These are phyloP conservation scores for Entomyzon cyanotis DNA, from an alignment of 2,113 vertebrate genomes.

Conservation along the genomic window DNA sequence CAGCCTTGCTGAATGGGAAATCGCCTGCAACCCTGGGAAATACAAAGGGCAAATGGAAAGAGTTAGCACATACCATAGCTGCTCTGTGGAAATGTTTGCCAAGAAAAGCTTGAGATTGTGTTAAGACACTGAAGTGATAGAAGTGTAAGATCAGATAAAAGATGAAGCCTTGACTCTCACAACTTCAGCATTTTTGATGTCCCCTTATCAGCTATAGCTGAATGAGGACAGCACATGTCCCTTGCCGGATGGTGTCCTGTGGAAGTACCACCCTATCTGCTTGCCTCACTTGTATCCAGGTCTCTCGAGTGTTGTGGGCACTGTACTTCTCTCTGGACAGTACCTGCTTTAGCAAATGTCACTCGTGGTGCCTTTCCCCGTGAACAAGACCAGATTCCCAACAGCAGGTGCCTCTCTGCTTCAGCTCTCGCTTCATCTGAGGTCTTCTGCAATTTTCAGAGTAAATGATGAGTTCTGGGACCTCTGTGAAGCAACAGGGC, in stretches of 20 bases:
- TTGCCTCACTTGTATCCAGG: neutral
- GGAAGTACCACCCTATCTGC: neutral
- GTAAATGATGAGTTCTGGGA: neutral
- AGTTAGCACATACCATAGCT: slow-evolving; percentile 38
- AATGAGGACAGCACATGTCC: neutral
- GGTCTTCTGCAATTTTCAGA: neutral
- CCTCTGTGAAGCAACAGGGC: neutral
- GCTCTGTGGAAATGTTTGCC: slow-evolving; percentile 52
- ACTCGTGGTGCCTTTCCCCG: neutral
- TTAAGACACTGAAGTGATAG: neutral
- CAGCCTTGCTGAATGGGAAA: neutral
- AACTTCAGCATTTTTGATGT: neutral
- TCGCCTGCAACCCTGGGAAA: neutral
- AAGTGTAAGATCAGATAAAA: slow-evolving; percentile 20
- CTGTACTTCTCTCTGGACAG: neutral
- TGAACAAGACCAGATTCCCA: neutral
- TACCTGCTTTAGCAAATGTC: neutral
- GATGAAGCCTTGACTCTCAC: neutral
- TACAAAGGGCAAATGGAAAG: slow-evolving; percentile 37
- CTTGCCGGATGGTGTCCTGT: neutral
- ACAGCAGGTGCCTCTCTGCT: neutral
- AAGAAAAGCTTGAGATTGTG: slow-evolving; percentile 31
- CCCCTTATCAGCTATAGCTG: neutral
- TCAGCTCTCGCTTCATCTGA: neutral
- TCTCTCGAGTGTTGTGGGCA: neutral